phyloP scores from a whole-genome alignment of 2,888 invertebrate genomes.

The Thecocarcelia acutangulata region DNA sequence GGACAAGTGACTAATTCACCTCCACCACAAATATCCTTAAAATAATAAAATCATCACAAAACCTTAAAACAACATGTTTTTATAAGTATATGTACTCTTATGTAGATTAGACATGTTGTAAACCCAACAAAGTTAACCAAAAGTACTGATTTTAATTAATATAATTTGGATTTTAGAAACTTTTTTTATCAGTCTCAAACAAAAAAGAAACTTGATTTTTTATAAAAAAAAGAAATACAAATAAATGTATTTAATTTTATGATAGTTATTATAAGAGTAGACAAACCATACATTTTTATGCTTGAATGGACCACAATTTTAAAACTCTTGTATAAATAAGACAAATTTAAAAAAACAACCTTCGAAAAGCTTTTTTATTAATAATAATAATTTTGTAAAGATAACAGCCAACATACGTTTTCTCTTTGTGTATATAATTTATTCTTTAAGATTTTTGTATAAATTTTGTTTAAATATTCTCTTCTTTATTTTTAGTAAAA shows the following conservation, averaged over 20 bases:
- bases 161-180: conserved; percentile 50
- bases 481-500: conserved; percentile 42
- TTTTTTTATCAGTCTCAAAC: conserved; percentile 55
- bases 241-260: conserved; percentile 16
- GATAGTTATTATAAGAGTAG: conserved; percentile 20
- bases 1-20: not conserved
- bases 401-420: conserved; percentile 18
- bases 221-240: conserved; percentile 40
- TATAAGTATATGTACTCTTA: no score
- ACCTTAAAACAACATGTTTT: conserved; percentile 58
- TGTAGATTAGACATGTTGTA: conserved; percentile 32
- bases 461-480: conserved; percentile 58
- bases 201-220: conserved; percentile 25
- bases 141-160: conserved; percentile 68
- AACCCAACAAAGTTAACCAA: conserved; percentile 67
- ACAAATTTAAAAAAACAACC: conserved; percentile 22
- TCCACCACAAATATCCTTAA: conserved; percentile 38
- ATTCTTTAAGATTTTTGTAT: conserved; percentile 59
- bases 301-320: conserved; percentile 60
- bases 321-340: conserved; percentile 35
- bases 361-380: conserved; percentile 39
- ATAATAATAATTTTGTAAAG: conserved; percentile 4
- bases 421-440: conserved; percentile 62
- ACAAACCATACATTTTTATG: conserved; percentile 41
- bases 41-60: conserved; percentile 68